Evolutionary conservation across 2,888 invertebrate species (phyloP).

Genomic region (Tetragnatha montana): DNA sequence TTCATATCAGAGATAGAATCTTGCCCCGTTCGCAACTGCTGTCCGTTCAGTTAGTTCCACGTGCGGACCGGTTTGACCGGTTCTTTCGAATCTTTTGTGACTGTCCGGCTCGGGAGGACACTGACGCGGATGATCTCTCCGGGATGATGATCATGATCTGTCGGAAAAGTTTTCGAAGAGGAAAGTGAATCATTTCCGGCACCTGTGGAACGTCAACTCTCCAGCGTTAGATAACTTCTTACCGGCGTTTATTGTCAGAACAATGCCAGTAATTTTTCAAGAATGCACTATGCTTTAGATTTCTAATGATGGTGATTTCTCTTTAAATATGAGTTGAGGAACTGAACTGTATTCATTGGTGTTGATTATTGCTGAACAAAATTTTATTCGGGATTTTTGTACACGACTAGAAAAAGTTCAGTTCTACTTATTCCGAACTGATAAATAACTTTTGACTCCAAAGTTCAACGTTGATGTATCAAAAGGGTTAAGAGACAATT

Average conservation of each 20-base stretch:
- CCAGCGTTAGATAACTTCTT: not conserved
- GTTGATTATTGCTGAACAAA: not conserved
- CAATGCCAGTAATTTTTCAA: too few species aligned
- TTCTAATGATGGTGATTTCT: too few species aligned
- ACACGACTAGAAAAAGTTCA: not conserved
- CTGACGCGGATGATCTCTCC: not conserved
- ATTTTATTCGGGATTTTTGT: not conserved
- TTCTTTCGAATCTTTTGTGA: not conserved
- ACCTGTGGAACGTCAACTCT: slow-evolving; percentile 6
- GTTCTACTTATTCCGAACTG: not conserved
- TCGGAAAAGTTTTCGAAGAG: not conserved
- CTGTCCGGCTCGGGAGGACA: not conserved
- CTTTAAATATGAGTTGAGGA: not conserved
- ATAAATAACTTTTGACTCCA: not conserved
- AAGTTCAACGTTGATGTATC: not conserved
- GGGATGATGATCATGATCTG: not conserved
- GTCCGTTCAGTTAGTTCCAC: not conserved
- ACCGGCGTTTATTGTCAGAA: too few species aligned
- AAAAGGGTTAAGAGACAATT: not conserved
- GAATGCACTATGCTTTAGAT: too few species aligned
- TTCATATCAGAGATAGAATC: slow-evolving; percentile 52
- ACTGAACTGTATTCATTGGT: not conserved
- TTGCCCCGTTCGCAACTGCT: slow-evolving; percentile 4
- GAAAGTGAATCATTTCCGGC: not conserved
- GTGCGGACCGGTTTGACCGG: not conserved